Evolutionary conservation across 2,113 vertebrate species (phyloP), one percentile per base, ranked within the genome.

Genomic region (Heptranchias perlo): DNA sequence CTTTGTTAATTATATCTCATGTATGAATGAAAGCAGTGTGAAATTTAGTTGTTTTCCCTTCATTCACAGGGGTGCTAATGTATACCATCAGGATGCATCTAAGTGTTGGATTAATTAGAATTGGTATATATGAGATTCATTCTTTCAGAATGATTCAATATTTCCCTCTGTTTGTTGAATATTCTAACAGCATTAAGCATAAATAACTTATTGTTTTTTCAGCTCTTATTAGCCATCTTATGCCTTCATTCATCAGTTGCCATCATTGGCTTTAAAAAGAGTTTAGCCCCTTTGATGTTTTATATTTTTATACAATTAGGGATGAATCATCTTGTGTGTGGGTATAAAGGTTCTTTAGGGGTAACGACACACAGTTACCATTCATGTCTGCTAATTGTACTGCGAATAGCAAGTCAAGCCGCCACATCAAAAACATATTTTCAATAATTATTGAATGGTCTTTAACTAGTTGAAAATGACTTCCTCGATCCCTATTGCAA

Each of bases 101-200:
- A 92, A 92, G 89, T 92, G 89, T 92, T 92, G 89, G 89, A 61
- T 62, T 92, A 92, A 92, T 92, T 92, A 92, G 14, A 61, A 92
- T 92, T 62, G 28, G 58, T 35, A 92, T 91, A 58, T 92, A 62
- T 62, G 89, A 28, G n/a, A n/a, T 92, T 92, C 89, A 92, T 92
- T 62, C 89, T 61, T 92, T 92, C 54, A 3, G 89, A 92, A 61
- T 92, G 54, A 92, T 61, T 92, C 54, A 92, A 92, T 92, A 92
- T 92, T 92, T 92, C 7, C 89, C 58, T 61, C 54, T 61, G 89
- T 92, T 92, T 92, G 54, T 58, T 61, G 58, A 92, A 61, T 61
- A 61, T 21, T 92, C 89, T 61, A 92, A 61, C 58, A 58, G 52
- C 54, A 61, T 62, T 92, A 92, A 23, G 13, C 8, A 92, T 54